A percentile compares a stretch with the other conserved stretches of the same genome.
Evolutionary conservation across 2,797 vertebrate genomes (phyloP).

Genomic region (Florisuga fusca): DNA sequence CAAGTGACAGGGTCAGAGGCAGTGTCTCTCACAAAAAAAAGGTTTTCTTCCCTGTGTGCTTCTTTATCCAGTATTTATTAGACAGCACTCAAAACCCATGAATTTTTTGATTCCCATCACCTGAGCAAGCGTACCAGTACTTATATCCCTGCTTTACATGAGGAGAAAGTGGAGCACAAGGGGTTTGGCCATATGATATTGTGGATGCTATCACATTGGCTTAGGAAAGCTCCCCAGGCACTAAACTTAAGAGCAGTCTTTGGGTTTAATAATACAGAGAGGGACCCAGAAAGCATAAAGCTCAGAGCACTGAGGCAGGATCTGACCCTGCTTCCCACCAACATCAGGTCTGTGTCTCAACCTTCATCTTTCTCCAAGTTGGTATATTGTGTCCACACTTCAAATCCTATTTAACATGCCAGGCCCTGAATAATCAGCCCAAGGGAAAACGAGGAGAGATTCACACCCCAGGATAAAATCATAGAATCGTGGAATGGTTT

Average conservation of each 20-base stretch:
- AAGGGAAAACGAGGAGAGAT: neutral
- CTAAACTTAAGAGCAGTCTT: neutral
- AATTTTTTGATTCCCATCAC: neutral
- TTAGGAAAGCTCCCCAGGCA: neutral
- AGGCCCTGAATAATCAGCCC: neutral
- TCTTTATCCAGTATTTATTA: neutral
- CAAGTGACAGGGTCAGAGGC: neutral
- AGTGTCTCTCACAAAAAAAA: neutral
- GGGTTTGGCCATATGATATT: neutral
- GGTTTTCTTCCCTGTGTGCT: accelerated
- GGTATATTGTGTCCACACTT: neutral
- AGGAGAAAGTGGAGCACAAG: neutral
- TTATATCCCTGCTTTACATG: neutral
- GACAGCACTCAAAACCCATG: neutral
- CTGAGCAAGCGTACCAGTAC: neutral
- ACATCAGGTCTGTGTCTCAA: neutral
- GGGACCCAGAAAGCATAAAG: neutral
- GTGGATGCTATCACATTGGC: neutral
- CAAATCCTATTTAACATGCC: neutral
- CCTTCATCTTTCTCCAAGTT: neutral
- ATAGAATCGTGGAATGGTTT: too few relatives aligned
- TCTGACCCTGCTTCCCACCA: neutral
- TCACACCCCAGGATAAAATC: neutral
- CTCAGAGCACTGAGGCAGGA: neutral
- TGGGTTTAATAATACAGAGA: too few relatives aligned